A percentile compares a stretch with the other conserved stretches of the same genome.
Evolutionary conservation across 2,888 invertebrate species (phyloP).

Genomic region (Cephus rjabovi): DNA sequence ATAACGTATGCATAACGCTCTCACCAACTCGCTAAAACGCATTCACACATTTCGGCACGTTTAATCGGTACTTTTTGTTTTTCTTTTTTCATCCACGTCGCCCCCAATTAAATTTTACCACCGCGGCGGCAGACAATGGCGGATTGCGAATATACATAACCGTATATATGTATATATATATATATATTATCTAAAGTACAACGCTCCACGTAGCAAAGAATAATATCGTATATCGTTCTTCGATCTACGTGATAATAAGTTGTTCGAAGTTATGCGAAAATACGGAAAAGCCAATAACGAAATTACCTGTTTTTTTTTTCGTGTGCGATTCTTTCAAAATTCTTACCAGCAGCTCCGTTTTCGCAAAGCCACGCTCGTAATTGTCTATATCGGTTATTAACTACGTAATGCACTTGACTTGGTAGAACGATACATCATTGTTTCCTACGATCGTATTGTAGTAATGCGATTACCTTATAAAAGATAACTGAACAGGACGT

Average conservation of each 20-base stretch:
- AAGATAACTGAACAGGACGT: neutral
- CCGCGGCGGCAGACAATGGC: neutral
- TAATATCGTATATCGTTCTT: slow-evolving; percentile 7
- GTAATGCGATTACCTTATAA: neutral
- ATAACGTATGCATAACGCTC: no score
- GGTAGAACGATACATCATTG: slow-evolving; percentile 12
- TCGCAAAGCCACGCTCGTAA: slow-evolving; percentile 1
- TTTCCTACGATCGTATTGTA: neutral
- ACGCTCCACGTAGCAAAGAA: slow-evolving; percentile 12
- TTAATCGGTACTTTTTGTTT: neutral
- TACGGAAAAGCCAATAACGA: neutral
- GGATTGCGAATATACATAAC: slow-evolving; percentile 1
- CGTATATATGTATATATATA: slow-evolving; percentile 5
- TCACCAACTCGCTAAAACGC: no score
- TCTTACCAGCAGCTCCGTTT: neutral
- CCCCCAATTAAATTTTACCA: neutral
- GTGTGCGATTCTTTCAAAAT: no score
- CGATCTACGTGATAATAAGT: neutral
- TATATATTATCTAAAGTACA: slow-evolving; percentile 12
- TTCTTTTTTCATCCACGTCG: neutral
- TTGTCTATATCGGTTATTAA: slow-evolving; percentile 24
- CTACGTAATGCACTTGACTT: slow-evolving; percentile 32
- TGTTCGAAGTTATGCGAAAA: neutral
- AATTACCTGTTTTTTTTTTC: neutral
- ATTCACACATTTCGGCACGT: slow-evolving; percentile 4